Percentiles rank a stretch among this genome's conserved stretches.
These are phyloP conservation scores for Tigriopus japonicus DNA, from an alignment of 1,140 invertebrate species.

Conservation along the genomic window DNA sequence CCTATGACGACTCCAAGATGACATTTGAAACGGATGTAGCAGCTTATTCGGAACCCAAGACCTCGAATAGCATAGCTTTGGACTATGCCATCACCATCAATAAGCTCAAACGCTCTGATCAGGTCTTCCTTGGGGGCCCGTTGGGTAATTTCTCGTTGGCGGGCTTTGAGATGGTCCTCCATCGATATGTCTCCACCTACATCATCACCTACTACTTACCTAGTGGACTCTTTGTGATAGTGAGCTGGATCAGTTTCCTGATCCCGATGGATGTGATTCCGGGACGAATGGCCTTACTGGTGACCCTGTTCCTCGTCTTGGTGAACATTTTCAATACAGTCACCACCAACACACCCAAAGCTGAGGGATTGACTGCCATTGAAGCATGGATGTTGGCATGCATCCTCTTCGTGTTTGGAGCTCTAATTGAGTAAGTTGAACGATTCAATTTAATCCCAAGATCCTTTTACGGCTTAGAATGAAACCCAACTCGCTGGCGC, in stretches of 20 bases:
- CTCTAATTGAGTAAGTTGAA: constrained; percentile 13
- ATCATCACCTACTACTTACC: constrained; percentile 15
- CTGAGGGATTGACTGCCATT: constrained; percentile 13
- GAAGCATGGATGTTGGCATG: constrained; percentile 15
- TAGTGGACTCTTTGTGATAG: constrained; percentile 14
- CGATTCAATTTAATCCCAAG: too few species aligned
- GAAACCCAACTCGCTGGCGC: too few species aligned
- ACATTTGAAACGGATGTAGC: constrained; percentile 6
- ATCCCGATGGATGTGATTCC: constrained; percentile 16
- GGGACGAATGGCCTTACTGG: constrained; percentile 15
- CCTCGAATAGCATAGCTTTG: constrained; percentile 8
- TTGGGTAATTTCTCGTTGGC: constrained; percentile 13
- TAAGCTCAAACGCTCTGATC: neutral
- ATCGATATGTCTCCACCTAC: constrained; percentile 14
- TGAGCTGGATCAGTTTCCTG: constrained; percentile 15
- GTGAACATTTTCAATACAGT: constrained; percentile 16
- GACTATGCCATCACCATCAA: constrained; percentile 11
- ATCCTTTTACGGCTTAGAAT: too few species aligned
- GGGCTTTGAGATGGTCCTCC: constrained; percentile 14
- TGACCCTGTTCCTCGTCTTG: constrained; percentile 15
- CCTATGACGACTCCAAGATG: constrained; percentile 13
- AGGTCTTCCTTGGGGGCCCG: constrained; percentile 4
- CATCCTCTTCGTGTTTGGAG: constrained; percentile 15
- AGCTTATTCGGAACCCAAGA: constrained; percentile 1
- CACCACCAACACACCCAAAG: constrained; percentile 14